phyloP scores from a whole-genome alignment of 92 coral and sea anemone species.

The Montipora capitata region DNA sequence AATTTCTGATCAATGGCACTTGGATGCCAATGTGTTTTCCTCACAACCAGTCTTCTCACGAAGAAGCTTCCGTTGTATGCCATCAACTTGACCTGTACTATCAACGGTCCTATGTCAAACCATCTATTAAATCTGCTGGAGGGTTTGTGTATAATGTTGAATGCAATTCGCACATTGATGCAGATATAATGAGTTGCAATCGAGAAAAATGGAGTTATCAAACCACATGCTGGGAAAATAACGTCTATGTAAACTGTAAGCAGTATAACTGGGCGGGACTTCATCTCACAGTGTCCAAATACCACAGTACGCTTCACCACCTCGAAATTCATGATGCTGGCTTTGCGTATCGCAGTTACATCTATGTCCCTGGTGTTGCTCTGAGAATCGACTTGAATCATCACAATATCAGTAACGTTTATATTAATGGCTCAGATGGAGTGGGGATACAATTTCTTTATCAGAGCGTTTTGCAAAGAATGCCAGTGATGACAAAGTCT shows the following conservation, averaged over 20 bases:
- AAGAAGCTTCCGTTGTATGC: slow-evolving; percentile 63
- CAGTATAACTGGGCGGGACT: slow-evolving; percentile 77
- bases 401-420: slow-evolving; percentile 62
- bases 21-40: slow-evolving; percentile 70
- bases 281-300: slow-evolving; percentile 68
- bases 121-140: slow-evolving; percentile 11
- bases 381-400: slow-evolving; percentile 65
- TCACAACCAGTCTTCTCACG: neutral
- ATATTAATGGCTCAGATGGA: slow-evolving; percentile 56
- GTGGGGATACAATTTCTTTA: slow-evolving; percentile 62
- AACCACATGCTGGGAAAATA: slow-evolving; percentile 39
- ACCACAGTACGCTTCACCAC: slow-evolving; percentile 56
- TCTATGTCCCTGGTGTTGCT: slow-evolving; percentile 59
- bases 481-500: slow-evolving; percentile 62
- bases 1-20: slow-evolving; percentile 49
- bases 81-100: slow-evolving; percentile 59
- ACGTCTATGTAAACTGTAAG: slow-evolving; percentile 41
- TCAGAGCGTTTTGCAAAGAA: slow-evolving; percentile 27
- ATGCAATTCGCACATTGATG: slow-evolving; percentile 44
- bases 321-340: slow-evolving; percentile 76
- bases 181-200: slow-evolving; percentile 70
- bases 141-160: slow-evolving; percentile 52
- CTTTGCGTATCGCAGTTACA: slow-evolving; percentile 71
- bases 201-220: slow-evolving; percentile 57
- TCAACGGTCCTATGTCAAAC: neutral